These are phyloP conservation scores for Philonicus albiceps DNA, from an alignment of 2,888 invertebrate genomes.

Conservation along the genomic window DNA sequence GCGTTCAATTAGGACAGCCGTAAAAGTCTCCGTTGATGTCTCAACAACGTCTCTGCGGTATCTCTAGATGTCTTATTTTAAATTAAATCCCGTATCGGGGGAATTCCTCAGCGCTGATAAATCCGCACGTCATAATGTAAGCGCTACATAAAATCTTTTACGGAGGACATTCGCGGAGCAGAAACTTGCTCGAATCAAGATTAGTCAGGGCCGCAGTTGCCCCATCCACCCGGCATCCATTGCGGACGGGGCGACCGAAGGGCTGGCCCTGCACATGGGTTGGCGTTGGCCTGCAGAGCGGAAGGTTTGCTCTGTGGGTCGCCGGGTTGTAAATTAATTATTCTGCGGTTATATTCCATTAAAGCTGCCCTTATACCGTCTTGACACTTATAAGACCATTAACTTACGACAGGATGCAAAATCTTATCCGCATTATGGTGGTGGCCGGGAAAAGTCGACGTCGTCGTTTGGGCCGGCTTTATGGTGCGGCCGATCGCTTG, in stretches of 20 bases:
- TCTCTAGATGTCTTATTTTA: not conserved
- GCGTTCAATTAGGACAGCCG: conserved; percentile 5
- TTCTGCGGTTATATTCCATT: conserved; percentile 45
- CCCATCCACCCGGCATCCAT: not conserved
- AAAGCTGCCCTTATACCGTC: conserved; percentile 42
- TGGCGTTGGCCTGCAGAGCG: not conserved
- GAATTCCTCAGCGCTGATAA: not conserved
- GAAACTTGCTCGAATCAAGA: conserved; percentile 9
- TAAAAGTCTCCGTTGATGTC: not conserved
- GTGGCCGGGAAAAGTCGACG: not conserved
- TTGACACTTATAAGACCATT: conserved; percentile 45
- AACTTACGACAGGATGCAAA: conserved; percentile 43
- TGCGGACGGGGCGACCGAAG: not conserved
- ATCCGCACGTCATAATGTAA: conserved; percentile 31
- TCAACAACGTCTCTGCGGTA: not conserved
- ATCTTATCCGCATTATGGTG: conserved; percentile 43
- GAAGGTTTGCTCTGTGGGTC: not conserved
- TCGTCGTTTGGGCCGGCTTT: not conserved
- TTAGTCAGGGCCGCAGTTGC: not conserved
- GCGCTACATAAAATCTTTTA: conserved; percentile 29
- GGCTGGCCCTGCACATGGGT: not conserved
- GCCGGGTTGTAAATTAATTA: conserved; percentile 25
- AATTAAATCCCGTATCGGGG: conserved; percentile 9
- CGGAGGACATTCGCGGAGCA: conserved; percentile 2
- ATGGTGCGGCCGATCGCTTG: not conserved